Evolutionary conservation across 1,140 invertebrate genomes (phyloP).

Genomic region (Drosophila dunni): DNA sequence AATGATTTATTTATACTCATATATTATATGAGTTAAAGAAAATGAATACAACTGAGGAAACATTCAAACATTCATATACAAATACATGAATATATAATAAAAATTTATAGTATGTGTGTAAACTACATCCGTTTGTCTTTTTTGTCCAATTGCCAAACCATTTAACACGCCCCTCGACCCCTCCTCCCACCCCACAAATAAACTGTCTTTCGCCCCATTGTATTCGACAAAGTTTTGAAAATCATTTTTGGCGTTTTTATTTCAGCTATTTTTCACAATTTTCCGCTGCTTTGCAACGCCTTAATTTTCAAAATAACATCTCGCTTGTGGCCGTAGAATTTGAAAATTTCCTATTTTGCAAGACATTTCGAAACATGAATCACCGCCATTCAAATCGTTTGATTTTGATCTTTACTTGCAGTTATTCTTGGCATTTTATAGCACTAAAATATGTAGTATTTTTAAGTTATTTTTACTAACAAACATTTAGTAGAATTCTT

Average conservation of each 20-base stretch:
- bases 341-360: constrained; percentile 70
- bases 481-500: neutral
- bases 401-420: constrained; percentile 8
- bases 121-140: constrained; percentile 12
- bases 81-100: neutral
- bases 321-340: constrained; percentile 46
- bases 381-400: constrained; percentile 42
- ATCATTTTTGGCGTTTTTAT: constrained; percentile 31
- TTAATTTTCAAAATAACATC: constrained; percentile 57
- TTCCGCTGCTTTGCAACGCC: constrained; percentile 60
- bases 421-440: constrained; percentile 68
- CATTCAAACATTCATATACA: constrained; percentile 3
- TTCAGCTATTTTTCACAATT: constrained; percentile 47
- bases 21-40: too few species aligned
- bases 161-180: neutral
- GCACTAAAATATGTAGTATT: constrained; percentile 32
- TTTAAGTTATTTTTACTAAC: constrained; percentile 7
- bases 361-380: constrained; percentile 31
- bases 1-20: too few species aligned
- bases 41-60: neutral
- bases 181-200: neutral
- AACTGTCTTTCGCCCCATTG: constrained; percentile 5
- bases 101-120: neutral
- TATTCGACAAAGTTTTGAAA: constrained; percentile 25
- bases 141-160: constrained; percentile 30